These are phyloP conservation scores for Crenuchus spilurus DNA, from an alignment of 2,797 vertebrate genomes.

Conservation along the genomic window DNA sequence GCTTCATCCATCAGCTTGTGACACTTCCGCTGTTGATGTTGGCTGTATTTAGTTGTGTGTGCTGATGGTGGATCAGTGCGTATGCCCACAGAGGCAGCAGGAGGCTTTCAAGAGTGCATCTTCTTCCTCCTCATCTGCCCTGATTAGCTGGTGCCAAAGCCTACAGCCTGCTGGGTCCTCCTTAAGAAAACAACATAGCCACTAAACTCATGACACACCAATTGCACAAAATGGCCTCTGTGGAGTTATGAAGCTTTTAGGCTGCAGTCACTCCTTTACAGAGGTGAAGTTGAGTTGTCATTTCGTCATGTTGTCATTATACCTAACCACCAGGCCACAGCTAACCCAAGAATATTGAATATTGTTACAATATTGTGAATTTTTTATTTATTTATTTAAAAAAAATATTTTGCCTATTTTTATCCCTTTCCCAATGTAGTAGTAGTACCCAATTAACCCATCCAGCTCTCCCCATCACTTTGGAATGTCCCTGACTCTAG, in stretches of 20 bases:
- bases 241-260: background rate
- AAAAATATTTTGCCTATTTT: too few species aligned
- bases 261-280: background rate
- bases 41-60: conserved; percentile 19
- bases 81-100: conserved; percentile 23
- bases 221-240: background rate
- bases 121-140: conserved; percentile 8
- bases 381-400: too few species aligned
- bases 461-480: too few species aligned
- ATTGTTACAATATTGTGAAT: too few species aligned
- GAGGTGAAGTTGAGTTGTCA: background rate
- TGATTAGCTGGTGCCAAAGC: conserved; percentile 36
- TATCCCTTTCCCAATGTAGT: too few species aligned
- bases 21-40: conserved; percentile 17
- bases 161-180: conserved; percentile 12
- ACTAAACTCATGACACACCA: background rate
- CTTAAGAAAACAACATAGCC: conserved; percentile 1
- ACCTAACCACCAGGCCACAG: too few species aligned
- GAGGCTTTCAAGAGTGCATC: conserved; percentile 22
- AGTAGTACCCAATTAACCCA: too few species aligned
- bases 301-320: too few species aligned
- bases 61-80: conserved; percentile 14
- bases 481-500: too few species aligned
- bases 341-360: too few species aligned
- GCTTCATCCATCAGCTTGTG: conserved; percentile 18